Base-by-base conservation (phyloP, 2,113 vertebrate species). In the Passer montanus region DNA sequence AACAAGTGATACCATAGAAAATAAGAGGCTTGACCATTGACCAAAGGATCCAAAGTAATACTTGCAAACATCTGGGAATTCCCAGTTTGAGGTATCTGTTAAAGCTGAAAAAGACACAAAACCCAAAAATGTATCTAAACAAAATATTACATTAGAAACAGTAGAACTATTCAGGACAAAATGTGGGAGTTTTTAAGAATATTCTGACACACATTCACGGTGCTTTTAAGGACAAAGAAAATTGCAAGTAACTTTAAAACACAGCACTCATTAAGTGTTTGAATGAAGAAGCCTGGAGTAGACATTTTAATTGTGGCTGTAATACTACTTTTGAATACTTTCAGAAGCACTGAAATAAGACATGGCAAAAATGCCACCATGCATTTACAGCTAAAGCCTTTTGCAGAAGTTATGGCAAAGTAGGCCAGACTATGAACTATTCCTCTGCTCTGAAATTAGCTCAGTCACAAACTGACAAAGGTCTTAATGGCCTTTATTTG, bases 41-140 rank as follows among this genome's bases (percentile, higher is more conserved):
- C 99, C 99, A 93, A 98, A 98, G 43, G 98, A 98, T 49, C 99
- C 99, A 96, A 99, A 99, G 96, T 99, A 99, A 96, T 99, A 97
- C 94, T 97, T 98, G 97, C 99, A 99, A 83, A 99, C 99, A 84
- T 99, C 99, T 63, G 99, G 99, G 87, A 99, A 99, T 89, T 99
- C 99, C 99, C 99, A 99, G 93, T 97, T 98, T 35, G 98, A 98
- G 6, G 99, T 99, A 96, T 99, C 99, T 52, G 97, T 52, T 43
- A 95, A 98, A 43, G 98, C 99, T 99, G 95, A 46, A 87, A 46
- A 58, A 91, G 28, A 94, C 67, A 63, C 15, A 90, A 69, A 88
- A 79, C 0, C 0, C 2, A 84, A 28, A 90, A 70, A 81, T 9
- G 16, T 26, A 63, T 44, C 75, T 41, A 30, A 95, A 66, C 6